Evolutionary conservation across 2,113 vertebrate species (phyloP), one percentile per base, ranked within the genome.

Genomic region (Columba livia): DNA sequence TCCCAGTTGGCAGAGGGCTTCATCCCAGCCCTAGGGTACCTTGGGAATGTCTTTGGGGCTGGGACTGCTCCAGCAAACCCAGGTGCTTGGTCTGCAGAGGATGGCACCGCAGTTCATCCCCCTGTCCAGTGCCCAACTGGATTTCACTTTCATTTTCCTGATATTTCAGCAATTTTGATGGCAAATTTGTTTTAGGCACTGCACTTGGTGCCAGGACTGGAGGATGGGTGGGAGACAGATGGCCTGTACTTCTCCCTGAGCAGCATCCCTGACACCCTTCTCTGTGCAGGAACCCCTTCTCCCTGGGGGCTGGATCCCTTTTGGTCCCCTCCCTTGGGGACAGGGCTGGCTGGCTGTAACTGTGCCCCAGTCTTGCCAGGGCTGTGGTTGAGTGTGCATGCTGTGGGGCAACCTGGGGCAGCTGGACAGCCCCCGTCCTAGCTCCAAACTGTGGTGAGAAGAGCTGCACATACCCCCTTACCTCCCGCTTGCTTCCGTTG

Each of bases 61-160:
- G 1, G 34, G 72, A 47, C 56, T 70, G 56, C 56, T 88, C 42
- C 57, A 20, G 57, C 34, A 58, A 60, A 16, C 42, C 3, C 0
- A 3, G 1, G 14, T 31, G 53, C 12, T 57, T 23, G 15, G 10
- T 34, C 42, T 85, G 40, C 1, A 3, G 36, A 53, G 47, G 7
- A 18, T 26, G 29, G 31, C 36, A 44, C 9, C 7, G 1, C 0
- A 1, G 20, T 0, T 0, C 26, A 31, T 11, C n/a, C 18, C 15
- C 8, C 13, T 87, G n/a, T 64, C 77, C 17, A 2, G 21, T 20
- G 20, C 36, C 36, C 10, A 5, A 4, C 13, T 50, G 54, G 21
- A 36, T 65, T 88, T 67, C 15, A 9, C 20, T 56, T 80, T 47
- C 1, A 3, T 79, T 88, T 93, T 70, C 54, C n/a, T 61, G 26